Evolutionary conservation across 2,888 invertebrate genomes (phyloP).

Genomic region (Spialia ferax): DNA sequence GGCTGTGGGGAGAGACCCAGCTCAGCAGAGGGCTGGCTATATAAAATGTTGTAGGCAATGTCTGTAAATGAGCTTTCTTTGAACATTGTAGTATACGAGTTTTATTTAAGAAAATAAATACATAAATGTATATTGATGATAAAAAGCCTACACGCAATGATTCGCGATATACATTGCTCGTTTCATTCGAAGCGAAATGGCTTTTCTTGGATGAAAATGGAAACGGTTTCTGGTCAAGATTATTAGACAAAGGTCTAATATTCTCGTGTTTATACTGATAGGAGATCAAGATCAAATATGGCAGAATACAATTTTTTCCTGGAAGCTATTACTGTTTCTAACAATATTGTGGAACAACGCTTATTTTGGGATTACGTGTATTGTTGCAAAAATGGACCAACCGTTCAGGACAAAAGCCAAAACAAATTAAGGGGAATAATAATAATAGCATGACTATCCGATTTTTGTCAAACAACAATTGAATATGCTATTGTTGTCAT

Average conservation of each 20-base stretch:
- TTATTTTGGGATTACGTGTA: neutral
- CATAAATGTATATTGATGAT: no score
- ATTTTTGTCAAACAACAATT: neutral
- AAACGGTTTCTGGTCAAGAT: neutral
- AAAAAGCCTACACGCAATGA: no score
- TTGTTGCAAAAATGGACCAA: slow-evolving; percentile 21
- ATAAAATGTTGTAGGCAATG: no score
- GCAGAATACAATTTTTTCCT: slow-evolving; percentile 2
- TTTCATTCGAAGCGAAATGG: neutral
- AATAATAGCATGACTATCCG: slow-evolving; percentile 11
- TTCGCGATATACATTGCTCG: neutral
- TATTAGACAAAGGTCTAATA: no score
- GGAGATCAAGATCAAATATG: slow-evolving; percentile 1
- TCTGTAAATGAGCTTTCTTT: no score
- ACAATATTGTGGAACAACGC: slow-evolving; percentile 7
- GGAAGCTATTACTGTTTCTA: neutral
- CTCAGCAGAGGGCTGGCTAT: no score
- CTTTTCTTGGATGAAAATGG: neutral
- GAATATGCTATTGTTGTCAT: no score
- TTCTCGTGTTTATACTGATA: neutral
- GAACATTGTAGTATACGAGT: no score
- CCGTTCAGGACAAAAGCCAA: slow-evolving; percentile 9
- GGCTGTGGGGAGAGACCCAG: no score
- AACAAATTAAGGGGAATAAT: slow-evolving; percentile 23
- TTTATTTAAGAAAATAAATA: no score